Conservation (phyloP, 2,888 invertebrate genomes). For the Ectobius pallidus region DNA sequence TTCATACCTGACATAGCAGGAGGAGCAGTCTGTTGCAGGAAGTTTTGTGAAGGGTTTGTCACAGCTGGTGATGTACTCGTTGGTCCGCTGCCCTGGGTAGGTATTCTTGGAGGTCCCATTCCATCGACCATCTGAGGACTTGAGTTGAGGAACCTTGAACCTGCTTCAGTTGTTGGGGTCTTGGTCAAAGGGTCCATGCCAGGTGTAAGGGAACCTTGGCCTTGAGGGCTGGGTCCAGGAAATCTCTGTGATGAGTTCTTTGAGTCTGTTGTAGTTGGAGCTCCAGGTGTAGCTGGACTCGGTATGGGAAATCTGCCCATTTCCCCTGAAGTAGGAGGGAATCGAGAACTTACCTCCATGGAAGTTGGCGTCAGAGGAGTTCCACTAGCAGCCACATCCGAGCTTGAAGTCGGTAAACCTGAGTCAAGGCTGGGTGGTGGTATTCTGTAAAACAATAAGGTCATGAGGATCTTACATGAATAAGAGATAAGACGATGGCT, state of each 20-base stretch:
- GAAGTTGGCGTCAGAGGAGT: conserved; percentile 60
- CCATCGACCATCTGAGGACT: conserved; percentile 51
- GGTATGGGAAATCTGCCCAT: conserved; percentile 58
- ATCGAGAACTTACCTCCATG: conserved; percentile 54
- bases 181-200: conserved; percentile 41
- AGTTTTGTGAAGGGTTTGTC: conserved; percentile 38
- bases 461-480: not conserved
- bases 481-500: no score
- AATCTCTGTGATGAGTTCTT: conserved; percentile 44
- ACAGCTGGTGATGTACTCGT: conserved; percentile 42
- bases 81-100: conserved; percentile 40
- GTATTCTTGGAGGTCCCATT: conserved; percentile 53
- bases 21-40: conserved; percentile 38
- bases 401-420: conserved; percentile 39
- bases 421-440: conserved; percentile 50
- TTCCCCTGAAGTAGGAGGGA: conserved; percentile 51
- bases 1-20: conserved; percentile 39
- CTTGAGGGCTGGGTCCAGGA: conserved; percentile 50
- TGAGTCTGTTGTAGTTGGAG: conserved; percentile 45
- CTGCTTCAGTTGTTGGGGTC: conserved; percentile 44
- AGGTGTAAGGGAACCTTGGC: conserved; percentile 43
- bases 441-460: conserved; percentile 46
- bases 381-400: conserved; percentile 55
- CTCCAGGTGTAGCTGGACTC: conserved; percentile 57
- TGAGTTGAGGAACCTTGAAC: conserved; percentile 50